Evolutionary conservation across 1,140 invertebrate species (phyloP), one percentile per base, ranked within the genome.

Genomic region (Drosophila willistoni): DNA sequence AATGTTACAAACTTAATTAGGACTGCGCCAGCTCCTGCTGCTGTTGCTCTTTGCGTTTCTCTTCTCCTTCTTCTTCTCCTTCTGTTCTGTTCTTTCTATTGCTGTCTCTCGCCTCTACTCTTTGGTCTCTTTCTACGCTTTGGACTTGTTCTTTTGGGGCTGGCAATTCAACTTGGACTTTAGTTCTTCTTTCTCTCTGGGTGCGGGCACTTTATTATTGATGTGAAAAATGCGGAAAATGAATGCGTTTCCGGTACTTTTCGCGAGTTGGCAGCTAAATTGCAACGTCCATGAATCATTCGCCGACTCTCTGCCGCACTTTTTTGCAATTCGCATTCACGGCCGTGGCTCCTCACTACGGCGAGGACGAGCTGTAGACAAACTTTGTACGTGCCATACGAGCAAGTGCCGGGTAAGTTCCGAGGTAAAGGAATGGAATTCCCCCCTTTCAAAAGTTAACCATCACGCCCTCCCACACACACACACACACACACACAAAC

Each of bases 211-310:
- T 87, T 86, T 79, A 87, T 87, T 87, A 87, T 87, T 87, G 83
- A 87, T 87, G 83, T 87, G 83, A 87, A 87, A 80, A 87, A 89
- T 87, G 83, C 83, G 83, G 83, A 87, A 87, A 87, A 87, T 87
- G 79, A 87, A 87, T 87, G 83, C 84, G 84, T 87, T 89, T 87
- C 83, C 83, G 83, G 83, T 89, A 89, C 84, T 87, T 87, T 87
- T 87, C 70, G 84, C 83, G 80, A 87, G 79, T 89, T 87, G 84
- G 84, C 83, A 89, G 83, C 83, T 87, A 87, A 87, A 87, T 87
- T 87, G 83, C 84, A 89, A 57, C 70, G 69, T 64, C 80, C 79
- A 87, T 83, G 83, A 87, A 87, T 87, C 84, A 87, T 87, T 86
- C 82, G 44, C 44, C 44, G 41, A 55, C 56, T 64, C 69, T 64